Conservation (phyloP, 2,888 invertebrate genomes). For the Mellilla xanthometata region DNA sequence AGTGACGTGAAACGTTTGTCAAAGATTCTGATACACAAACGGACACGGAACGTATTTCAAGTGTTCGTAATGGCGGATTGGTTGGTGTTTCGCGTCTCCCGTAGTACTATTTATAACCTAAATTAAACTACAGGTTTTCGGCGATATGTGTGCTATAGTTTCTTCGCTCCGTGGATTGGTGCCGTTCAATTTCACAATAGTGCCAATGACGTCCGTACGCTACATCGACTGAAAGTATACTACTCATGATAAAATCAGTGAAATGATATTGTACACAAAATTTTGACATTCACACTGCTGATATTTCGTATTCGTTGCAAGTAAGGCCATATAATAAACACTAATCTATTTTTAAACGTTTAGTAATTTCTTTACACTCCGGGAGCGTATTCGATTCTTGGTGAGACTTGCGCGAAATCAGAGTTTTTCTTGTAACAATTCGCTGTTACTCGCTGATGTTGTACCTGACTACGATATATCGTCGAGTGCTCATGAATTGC, state of each 20-base stretch:
- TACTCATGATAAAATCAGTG: constrained; percentile 75
- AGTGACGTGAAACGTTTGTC: constrained; percentile 77
- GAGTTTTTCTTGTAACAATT: constrained; percentile 72
- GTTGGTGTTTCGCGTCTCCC: constrained; percentile 81
- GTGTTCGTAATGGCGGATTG: constrained; percentile 81
- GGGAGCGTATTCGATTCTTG: constrained; percentile 75
- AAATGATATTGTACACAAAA: constrained; percentile 81
- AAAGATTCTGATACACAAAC: constrained; percentile 48
- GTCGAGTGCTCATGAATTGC: constrained; percentile 67
- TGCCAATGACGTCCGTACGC: constrained; percentile 76
- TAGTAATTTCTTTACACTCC: constrained; percentile 80
- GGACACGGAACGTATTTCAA: constrained; percentile 67
- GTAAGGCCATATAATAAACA: constrained; percentile 83
- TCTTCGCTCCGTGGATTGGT: constrained; percentile 77
- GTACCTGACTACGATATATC: constrained; percentile 50
- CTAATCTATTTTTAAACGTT: constrained; percentile 83
- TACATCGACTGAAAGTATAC: constrained; percentile 71
- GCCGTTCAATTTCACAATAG: constrained; percentile 75
- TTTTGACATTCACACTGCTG: constrained; percentile 82
- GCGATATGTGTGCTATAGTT: constrained; percentile 82
- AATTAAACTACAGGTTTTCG: constrained; percentile 82
- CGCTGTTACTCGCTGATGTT: constrained; percentile 63
- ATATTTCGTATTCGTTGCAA: constrained; percentile 82
- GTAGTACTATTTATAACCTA: constrained; percentile 83
- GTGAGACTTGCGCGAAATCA: constrained; percentile 76